Base-by-base conservation (phyloP, 2,797 vertebrate species). In the Brotula barbata region DNA sequence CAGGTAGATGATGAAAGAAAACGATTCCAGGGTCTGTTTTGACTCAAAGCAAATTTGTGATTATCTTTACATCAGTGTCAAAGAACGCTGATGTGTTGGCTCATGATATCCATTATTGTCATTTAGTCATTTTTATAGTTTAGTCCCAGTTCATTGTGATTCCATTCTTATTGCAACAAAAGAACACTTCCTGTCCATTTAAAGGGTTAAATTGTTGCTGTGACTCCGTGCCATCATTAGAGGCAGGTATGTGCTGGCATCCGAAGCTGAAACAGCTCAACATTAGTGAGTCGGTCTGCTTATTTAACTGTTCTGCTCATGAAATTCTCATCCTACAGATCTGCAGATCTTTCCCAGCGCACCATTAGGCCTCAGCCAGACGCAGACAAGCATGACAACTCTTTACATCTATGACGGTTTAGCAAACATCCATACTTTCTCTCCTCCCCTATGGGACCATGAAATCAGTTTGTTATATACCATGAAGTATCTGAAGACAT, bases 261-360 rank as follows among this genome's bases (percentile, higher is more conserved):
- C 76, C 73, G 65, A 60, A 65, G 68, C 71, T 69, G 55, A 72
- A 73, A 70, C 62, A 71, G 74, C 81, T 75, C 54, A 34, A 64
- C 74, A 52, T 76, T 70, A 45, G 63, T 76, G 63, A 53, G 50
- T 75, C 64, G 54, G 55, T 73, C 47, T 66, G 65, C 66, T 81
- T 84, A 77, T 75, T 82, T 72, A 73, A 68, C 77, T 64, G 52
- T 63, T 79, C 64, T 85, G 73, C 69, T 75, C 44, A 56, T 71
- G 14, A 68, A 71, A 71, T 68, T 39, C 60, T 81, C n/a, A 69
- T 80, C 78, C 77, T 42, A 55, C 47, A 46, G 28, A 62, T 62
- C 22, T 67, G 55, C 58, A 60, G 49, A 57, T 66, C 47, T 64
- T 62, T 33, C 36, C 14, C 16, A 48, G 40, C 15, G 40, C 45